Conservation (phyloP, 2,113 vertebrate genomes). For the Poeciliopsis occidentalis region DNA sequence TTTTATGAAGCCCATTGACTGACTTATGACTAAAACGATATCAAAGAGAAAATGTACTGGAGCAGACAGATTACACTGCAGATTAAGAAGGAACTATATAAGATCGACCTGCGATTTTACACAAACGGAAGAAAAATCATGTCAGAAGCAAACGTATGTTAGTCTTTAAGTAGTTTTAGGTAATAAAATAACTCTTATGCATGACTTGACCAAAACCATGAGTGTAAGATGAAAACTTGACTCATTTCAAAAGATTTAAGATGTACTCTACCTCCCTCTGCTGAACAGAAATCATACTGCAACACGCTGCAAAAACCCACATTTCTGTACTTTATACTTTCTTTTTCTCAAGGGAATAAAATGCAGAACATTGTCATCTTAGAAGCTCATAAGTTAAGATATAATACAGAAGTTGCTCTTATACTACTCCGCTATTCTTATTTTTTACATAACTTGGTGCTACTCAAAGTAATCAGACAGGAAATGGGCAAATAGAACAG, state of each 20-base stretch:
- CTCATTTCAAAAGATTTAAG: background rate
- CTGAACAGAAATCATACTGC: slow-evolving; percentile 19
- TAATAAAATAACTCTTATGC: background rate
- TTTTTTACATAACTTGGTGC: too few species aligned
- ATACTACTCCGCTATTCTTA: too few species aligned
- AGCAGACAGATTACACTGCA: slow-evolving; percentile 18
- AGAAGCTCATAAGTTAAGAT: background rate
- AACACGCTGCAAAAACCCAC: background rate
- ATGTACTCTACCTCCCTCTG: slow-evolving; percentile 64
- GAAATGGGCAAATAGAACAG: too few species aligned
- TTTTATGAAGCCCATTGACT: slow-evolving; percentile 38
- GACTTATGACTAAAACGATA: slow-evolving; percentile 40
- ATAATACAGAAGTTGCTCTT: too few species aligned
- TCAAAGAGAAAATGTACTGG: slow-evolving; percentile 33
- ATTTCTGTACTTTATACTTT: background rate
- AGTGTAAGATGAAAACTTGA: slow-evolving; percentile 21
- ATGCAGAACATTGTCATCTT: background rate
- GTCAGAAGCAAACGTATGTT: background rate
- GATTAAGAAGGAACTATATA: slow-evolving; percentile 26
- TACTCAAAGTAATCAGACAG: too few species aligned
- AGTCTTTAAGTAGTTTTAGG: background rate
- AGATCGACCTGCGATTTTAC: background rate
- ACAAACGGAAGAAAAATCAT: slow-evolving; percentile 1
- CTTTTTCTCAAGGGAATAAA: background rate
- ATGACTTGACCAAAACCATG: background rate